Conservation (phyloP, 2,888 invertebrate genomes). For the Drepanosiphum platanoidis region DNA sequence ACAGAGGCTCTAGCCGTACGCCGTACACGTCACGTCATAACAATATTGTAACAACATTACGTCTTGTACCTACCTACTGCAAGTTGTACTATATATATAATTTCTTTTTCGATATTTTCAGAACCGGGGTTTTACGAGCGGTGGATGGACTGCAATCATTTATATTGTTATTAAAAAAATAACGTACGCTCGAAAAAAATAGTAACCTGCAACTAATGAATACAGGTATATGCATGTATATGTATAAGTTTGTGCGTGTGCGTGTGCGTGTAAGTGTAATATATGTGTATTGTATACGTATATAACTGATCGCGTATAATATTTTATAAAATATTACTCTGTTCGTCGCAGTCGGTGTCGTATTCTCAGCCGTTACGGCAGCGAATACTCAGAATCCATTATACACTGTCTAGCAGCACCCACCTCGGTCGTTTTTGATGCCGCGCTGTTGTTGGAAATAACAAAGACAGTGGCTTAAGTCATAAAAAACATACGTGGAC, state of each 20-base stretch:
- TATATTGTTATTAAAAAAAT: constrained; percentile 31
- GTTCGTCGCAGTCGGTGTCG: constrained; percentile 22
- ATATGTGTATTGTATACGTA: neutral
- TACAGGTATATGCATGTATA: neutral
- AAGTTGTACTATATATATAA: neutral
- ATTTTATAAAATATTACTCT: constrained; percentile 50
- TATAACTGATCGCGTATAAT: constrained; percentile 1
- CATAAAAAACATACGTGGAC: constrained; percentile 44
- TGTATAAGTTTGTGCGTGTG: neutral
- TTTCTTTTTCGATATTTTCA: constrained; percentile 7
- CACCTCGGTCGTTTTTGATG: constrained; percentile 51
- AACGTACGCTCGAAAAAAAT: constrained; percentile 15
- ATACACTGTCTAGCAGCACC: constrained; percentile 22
- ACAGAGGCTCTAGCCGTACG: too few species aligned
- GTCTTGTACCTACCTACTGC: neutral
- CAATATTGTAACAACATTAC: too few species aligned
- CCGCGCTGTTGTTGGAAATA: constrained; percentile 38
- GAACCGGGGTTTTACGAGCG: constrained; percentile 23
- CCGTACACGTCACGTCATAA: too few species aligned
- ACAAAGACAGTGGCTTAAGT: constrained; percentile 48
- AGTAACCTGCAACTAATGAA: too few species aligned
- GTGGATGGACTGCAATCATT: neutral
- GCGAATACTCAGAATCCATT: constrained; percentile 46
- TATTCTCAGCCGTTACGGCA: constrained; percentile 33
- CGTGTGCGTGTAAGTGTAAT: neutral